phyloP scores from a whole-genome alignment of 1,140 invertebrate genomes.

The Aricia agestis region DNA sequence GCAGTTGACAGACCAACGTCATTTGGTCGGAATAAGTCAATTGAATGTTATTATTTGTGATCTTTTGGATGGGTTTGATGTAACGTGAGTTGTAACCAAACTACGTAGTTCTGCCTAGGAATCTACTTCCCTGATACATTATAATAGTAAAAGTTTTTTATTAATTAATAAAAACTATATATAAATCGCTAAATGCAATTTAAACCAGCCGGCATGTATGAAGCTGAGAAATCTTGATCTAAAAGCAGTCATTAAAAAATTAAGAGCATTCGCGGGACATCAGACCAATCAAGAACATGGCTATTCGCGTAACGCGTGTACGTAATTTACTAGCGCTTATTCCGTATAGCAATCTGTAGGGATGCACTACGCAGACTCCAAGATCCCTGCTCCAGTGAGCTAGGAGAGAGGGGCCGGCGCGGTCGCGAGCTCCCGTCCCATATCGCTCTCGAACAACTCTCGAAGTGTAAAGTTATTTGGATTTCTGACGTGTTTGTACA shows the following conservation, averaged over 20 bases:
- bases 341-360: conserved; percentile 73
- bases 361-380: conserved; percentile 75
- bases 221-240: too few species aligned
- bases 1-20: too few species aligned
- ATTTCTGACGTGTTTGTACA: conserved; percentile 16
- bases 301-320: conserved; percentile 62
- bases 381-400: conserved; percentile 67
- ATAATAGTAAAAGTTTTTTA: too few species aligned
- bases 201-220: too few species aligned
- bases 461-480: conserved; percentile 36
- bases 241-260: not conserved
- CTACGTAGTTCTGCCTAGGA: too few species aligned
- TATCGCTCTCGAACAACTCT: conserved; percentile 39
- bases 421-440: conserved; percentile 48
- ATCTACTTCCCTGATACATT: too few species aligned
- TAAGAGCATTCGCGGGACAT: conserved; percentile 59
- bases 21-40: too few species aligned
- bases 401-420: conserved; percentile 51
- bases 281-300: conserved; percentile 70
- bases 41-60: too few species aligned
- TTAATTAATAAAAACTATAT: too few species aligned
- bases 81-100: too few species aligned
- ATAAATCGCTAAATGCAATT: too few species aligned
- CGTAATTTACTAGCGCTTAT: conserved; percentile 75
- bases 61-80: too few species aligned